A percentile compares a stretch with the other conserved stretches of the same genome.
phyloP scores from a whole-genome alignment of 2,888 invertebrate species.

The Rhogogaster chlorosoma region DNA sequence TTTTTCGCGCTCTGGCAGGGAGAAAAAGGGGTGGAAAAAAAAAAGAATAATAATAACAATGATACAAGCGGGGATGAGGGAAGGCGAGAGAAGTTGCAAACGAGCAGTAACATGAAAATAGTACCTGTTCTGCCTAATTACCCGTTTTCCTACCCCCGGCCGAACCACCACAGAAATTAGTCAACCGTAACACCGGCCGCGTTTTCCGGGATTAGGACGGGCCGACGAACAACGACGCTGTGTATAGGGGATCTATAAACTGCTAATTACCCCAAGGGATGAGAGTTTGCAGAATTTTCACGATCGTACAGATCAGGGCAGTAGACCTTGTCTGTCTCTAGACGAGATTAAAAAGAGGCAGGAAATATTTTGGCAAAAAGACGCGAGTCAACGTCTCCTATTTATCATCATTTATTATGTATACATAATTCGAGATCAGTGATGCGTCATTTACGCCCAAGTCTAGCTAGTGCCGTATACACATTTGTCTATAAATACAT shows the following conservation, averaged over 20 bases:
- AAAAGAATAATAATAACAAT: not conserved
- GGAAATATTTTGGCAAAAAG: too few species aligned
- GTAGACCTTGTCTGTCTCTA: not conserved
- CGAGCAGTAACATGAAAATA: constrained; percentile 27
- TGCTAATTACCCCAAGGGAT: not conserved
- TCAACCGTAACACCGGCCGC: not conserved
- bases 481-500: not conserved
- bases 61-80: not conserved
- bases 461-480: not conserved
- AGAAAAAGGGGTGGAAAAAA: not conserved
- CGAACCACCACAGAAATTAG: not conserved
- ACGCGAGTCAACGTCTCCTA: not conserved
- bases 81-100: constrained; percentile 14
- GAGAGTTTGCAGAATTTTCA: not conserved
- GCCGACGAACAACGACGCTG: not conserved
- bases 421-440: not conserved
- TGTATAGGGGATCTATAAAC: not conserved
- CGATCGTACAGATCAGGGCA: not conserved
- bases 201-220: not conserved
- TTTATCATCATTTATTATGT: not conserved
- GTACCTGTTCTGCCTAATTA: constrained; percentile 14
- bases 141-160: not conserved
- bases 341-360: too few species aligned
- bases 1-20: not conserved
- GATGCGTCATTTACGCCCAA: not conserved